Evolutionary conservation across 35 echinoderm and acorn worm genomes (phyloP).

Genomic region (Hemicentrotus pulcherrimus): DNA sequence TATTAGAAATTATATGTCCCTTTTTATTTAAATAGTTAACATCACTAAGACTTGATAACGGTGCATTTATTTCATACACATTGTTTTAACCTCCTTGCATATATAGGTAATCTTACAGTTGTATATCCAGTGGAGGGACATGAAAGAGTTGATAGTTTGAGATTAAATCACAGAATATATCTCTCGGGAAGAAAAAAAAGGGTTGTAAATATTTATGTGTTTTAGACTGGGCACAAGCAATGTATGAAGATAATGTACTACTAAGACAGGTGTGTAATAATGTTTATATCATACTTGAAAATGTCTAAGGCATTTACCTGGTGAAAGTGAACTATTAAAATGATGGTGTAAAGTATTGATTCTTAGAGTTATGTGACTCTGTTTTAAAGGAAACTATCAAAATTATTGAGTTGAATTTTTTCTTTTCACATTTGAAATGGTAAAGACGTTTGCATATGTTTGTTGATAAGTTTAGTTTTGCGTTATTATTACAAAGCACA

Average conservation of each 20-base stretch:
- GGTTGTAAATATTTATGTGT: background rate
- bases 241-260: background rate
- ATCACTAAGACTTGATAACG: background rate
- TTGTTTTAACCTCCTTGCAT: background rate
- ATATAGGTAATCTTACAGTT: background rate
- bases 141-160: background rate
- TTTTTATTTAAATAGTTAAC: background rate
- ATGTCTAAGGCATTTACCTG: background rate
- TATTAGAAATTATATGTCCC: background rate
- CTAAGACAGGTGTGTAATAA: background rate
- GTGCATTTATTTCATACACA: background rate
- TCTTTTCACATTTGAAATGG: background rate
- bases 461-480: background rate
- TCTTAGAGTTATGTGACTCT: background rate
- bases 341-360: background rate
- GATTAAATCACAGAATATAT: background rate
- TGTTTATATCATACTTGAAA: background rate
- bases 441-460: background rate
- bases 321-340: background rate
- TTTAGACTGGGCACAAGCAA: conserved; percentile 16
- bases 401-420: background rate
- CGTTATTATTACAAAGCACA: background rate
- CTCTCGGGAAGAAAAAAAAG: background rate
- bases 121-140: background rate
- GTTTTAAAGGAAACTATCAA: background rate